phyloP scores from a whole-genome alignment of 2,113 vertebrate species.

The Motacilla tschutschensis region DNA sequence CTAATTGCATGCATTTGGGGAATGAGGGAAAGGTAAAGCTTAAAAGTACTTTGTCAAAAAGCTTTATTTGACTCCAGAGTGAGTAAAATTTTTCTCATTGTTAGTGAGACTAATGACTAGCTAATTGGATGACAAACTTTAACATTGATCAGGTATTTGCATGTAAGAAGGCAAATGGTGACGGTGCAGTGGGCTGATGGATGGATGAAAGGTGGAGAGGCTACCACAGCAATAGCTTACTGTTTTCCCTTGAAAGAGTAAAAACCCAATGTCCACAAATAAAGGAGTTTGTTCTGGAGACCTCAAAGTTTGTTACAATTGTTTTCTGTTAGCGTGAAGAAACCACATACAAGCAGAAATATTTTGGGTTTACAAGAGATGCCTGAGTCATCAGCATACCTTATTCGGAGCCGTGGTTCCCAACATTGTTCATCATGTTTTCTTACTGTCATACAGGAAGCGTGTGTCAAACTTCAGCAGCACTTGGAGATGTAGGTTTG shows the following conservation, averaged over 20 bases:
- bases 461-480: slow-evolving; percentile 29
- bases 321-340: neutral
- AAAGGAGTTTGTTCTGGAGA: neutral
- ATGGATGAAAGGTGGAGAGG: neutral
- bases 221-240: neutral
- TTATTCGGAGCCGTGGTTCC: neutral
- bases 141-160: neutral
- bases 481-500: slow-evolving; percentile 1
- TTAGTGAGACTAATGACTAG: neutral
- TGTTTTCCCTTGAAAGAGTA: neutral
- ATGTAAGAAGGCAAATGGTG: neutral
- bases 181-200: neutral
- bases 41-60: neutral
- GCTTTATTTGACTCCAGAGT: neutral
- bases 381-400: slow-evolving; percentile 38
- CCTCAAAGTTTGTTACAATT: slow-evolving; percentile 8
- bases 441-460: slow-evolving; percentile 33
- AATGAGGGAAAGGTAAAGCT: neutral
- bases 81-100: neutral
- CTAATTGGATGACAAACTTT: neutral
- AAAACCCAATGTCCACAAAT: neutral
- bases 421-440: slow-evolving; percentile 32
- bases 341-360: slow-evolving; percentile 9
- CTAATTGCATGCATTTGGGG: neutral
- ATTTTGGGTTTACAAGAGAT: neutral